Evolutionary conservation across 2,113 vertebrate genomes (phyloP).

Genomic region (Romanogobio albipinnatus): DNA sequence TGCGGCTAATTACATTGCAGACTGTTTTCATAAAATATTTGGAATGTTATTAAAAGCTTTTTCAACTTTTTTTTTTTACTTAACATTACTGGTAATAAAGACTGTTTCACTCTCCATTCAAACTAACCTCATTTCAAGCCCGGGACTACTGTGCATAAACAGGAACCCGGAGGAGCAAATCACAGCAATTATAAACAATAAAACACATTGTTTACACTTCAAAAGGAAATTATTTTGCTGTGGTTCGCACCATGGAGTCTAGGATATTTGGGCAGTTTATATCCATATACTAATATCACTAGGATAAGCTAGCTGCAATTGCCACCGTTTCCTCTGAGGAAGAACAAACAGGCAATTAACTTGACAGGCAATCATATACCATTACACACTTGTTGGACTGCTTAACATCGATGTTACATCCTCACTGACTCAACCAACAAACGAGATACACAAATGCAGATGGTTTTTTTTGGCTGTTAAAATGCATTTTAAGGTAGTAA

Average conservation of each 20-base stretch:
- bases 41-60: slow-evolving; percentile 38
- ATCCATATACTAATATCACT: slow-evolving; percentile 20
- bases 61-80: not conserved
- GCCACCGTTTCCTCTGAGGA: slow-evolving; percentile 19
- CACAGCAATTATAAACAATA: slow-evolving; percentile 31
- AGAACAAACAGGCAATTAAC: slow-evolving; percentile 28
- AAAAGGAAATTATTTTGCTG: not conserved
- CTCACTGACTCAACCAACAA: slow-evolving; percentile 22
- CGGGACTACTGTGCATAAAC: not conserved
- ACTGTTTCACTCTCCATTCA: slow-evolving; percentile 19
- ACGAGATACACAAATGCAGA: slow-evolving; percentile 26
- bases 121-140: slow-evolving; percentile 2
- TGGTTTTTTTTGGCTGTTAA: slow-evolving; percentile 42
- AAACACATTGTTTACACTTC: slow-evolving; percentile 13
- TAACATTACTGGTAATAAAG: slow-evolving; percentile 2
- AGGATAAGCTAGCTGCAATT: slow-evolving; percentile 35
- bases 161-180: slow-evolving; percentile 22
- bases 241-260: not conserved
- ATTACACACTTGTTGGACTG: slow-evolving; percentile 29
- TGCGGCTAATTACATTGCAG: slow-evolving; percentile 2
- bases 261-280: slow-evolving; percentile 32
- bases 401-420: slow-evolving; percentile 34
- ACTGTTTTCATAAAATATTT: slow-evolving; percentile 30
- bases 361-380: slow-evolving; percentile 28
- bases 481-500: slow-evolving; percentile 55